phyloP scores from a whole-genome alignment of 2,888 invertebrate genomes.

The Calameuta idolon region DNA sequence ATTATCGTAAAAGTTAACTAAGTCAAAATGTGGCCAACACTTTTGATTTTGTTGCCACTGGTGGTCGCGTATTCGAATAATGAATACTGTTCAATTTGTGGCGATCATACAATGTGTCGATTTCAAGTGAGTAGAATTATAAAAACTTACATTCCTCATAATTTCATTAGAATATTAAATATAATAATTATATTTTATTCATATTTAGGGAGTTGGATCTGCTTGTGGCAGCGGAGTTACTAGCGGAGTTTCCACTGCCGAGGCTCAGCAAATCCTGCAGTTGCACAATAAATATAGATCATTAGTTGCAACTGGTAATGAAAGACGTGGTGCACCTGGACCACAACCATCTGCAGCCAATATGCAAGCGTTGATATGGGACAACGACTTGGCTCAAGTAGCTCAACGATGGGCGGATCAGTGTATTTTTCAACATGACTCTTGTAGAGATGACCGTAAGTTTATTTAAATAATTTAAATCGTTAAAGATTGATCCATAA shows the following conservation, averaged over 20 bases:
- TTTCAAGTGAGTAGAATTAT: conserved; percentile 29
- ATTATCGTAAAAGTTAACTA: neutral
- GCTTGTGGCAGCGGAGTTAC: conserved; percentile 20
- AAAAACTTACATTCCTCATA: conserved; percentile 41
- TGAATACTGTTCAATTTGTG: conserved; percentile 37
- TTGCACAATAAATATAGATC: conserved; percentile 62
- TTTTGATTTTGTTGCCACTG: conserved; percentile 9
- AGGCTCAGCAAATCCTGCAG: conserved; percentile 57
- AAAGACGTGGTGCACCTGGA: conserved; percentile 56
- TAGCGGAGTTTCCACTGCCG: conserved; percentile 43
- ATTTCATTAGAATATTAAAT: conserved; percentile 37
- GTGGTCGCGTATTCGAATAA: neutral
- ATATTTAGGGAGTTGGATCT: conserved; percentile 15
- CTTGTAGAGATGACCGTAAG: conserved; percentile 58
- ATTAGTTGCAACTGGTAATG: conserved; percentile 57
- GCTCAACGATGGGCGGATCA: conserved; percentile 65
- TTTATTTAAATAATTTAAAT: conserved; percentile 3
- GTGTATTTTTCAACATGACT: conserved; percentile 61
- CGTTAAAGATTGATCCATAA: neutral
- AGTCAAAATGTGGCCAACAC: neutral
- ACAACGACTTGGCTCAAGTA: conserved; percentile 56
- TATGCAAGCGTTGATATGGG: conserved; percentile 63
- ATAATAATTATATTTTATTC: neutral
- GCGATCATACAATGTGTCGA: conserved; percentile 40
- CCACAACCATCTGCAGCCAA: conserved; percentile 62